phyloP scores from a whole-genome alignment of 2,797 vertebrate genomes.

The Brotula barbata region DNA sequence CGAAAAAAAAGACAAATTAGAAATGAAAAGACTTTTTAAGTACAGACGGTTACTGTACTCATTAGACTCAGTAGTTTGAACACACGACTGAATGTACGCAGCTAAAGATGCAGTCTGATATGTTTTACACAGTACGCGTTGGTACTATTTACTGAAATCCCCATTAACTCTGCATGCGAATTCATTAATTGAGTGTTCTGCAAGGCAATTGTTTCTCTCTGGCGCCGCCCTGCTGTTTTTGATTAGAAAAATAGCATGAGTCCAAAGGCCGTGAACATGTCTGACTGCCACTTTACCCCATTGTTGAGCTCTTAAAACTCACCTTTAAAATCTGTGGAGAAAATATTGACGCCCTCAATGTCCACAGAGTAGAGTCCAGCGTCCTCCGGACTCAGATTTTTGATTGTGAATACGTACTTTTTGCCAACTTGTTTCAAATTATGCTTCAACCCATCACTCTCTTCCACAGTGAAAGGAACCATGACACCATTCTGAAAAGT shows the following conservation, averaged over 20 bases:
- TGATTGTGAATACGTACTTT: slow-evolving; percentile 82
- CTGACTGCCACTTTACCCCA: too few relatives aligned
- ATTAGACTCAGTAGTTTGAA: not conserved
- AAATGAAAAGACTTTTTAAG: not conserved
- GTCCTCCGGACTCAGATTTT: slow-evolving; percentile 80
- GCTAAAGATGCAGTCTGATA: too few relatives aligned
- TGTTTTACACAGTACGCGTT: too few relatives aligned
- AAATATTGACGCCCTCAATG: slow-evolving; percentile 84
- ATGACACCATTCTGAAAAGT: slow-evolving; percentile 82
- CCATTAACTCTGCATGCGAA: too few relatives aligned
- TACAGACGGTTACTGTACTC: too few relatives aligned
- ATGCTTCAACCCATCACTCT: slow-evolving; percentile 70
- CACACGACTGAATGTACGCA: too few relatives aligned
- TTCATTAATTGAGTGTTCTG: too few relatives aligned
- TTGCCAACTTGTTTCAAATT: slow-evolving; percentile 82
- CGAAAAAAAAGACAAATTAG: slow-evolving; percentile 23
- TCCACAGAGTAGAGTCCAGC: slow-evolving; percentile 89
- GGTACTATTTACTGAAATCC: too few relatives aligned
- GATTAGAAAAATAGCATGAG: too few relatives aligned
- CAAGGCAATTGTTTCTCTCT: too few relatives aligned
- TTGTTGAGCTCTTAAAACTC: slow-evolving; percentile 23
- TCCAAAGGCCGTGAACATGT: too few relatives aligned
- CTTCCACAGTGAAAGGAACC: slow-evolving; percentile 76
- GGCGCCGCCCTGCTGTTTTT: too few relatives aligned
- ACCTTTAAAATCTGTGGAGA: slow-evolving; percentile 88